Conservation (phyloP, 2,888 invertebrate species). For the Watsonalla cultraria region DNA sequence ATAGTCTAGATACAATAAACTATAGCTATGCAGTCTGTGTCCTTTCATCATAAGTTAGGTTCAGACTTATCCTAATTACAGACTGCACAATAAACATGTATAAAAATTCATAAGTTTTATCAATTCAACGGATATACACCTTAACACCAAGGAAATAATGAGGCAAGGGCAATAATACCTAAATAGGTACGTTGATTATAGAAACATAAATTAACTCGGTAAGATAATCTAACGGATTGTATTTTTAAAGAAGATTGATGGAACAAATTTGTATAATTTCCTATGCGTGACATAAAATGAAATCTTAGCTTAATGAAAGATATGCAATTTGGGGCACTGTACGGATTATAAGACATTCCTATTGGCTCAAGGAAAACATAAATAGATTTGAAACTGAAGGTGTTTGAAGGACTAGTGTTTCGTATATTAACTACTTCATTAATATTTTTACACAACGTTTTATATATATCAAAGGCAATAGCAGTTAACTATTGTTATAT, state of each 20-base stretch:
- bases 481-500: conserved; percentile 22
- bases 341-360: too few relatives aligned
- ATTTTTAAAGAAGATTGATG: too few relatives aligned
- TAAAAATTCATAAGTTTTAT: conserved; percentile 6
- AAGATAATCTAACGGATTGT: too few relatives aligned
- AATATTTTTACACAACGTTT: background rate
- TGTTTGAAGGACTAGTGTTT: background rate
- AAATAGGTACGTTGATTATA: background rate
- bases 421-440: background rate
- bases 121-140: background rate
- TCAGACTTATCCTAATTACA: conserved; percentile 24
- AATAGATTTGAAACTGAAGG: background rate
- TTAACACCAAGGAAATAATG: background rate
- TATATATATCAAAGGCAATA: conserved; percentile 22
- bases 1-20: conserved; percentile 16
- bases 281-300: too few relatives aligned
- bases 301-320: too few relatives aligned
- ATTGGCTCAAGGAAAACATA: background rate
- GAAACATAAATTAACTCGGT: too few relatives aligned
- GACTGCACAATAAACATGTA: conserved; percentile 25
- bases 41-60: conserved; percentile 24
- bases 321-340: too few relatives aligned
- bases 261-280: too few relatives aligned
- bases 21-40: conserved; percentile 36
- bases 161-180: background rate